Evolutionary conservation across 2,113 vertebrate species (phyloP), one percentile per base, ranked within the genome.

Genomic region (Onychostoma macrolepis): DNA sequence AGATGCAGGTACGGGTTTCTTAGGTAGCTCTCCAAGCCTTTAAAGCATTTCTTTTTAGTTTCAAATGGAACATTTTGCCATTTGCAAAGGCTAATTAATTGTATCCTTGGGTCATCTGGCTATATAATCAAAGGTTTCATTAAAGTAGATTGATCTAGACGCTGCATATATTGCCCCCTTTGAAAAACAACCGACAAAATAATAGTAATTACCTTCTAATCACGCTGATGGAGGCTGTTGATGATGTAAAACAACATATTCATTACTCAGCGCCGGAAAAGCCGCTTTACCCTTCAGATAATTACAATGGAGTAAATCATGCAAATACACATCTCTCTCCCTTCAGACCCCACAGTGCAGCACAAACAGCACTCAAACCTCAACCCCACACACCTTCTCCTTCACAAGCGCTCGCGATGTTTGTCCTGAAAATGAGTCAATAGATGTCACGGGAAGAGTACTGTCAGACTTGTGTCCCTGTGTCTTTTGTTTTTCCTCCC

Each of bases 41-140:
- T 72, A 21, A 72, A 72, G 33, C 69, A 63, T 26, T 11, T 38
- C 3, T n/a, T 74, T 89, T 88, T 2, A 33, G 78, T 83, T 88
- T 80, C 6, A 61, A 26, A 41, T 19, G 41, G 53, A 80, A 38
- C 17, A 19, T n/a, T 21, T 11, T 30, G 89, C 50, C 80, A 86
- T 91, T 91, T 81, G 83, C 88, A 88, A 86, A 86, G 80, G 90
- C 87, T 89, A 69, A 61, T 85, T 89, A 90, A 91, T 90, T 91
- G 89, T 89, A 89, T 86, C 74, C 84, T 8, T 56, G 71, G 85
- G 81, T 88, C 86, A 77, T 71, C 90, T 78, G 24, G 63, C 72
- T 81, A 82, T 58, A 74, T 87, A 83, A 90, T 84, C 91, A 82
- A 89, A 92, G 87, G 89, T 85, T 83, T 30, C 30, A 83, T 91